Base-by-base conservation (phyloP, 2,113 vertebrate species). In the Chinchilla lanigera region DNA sequence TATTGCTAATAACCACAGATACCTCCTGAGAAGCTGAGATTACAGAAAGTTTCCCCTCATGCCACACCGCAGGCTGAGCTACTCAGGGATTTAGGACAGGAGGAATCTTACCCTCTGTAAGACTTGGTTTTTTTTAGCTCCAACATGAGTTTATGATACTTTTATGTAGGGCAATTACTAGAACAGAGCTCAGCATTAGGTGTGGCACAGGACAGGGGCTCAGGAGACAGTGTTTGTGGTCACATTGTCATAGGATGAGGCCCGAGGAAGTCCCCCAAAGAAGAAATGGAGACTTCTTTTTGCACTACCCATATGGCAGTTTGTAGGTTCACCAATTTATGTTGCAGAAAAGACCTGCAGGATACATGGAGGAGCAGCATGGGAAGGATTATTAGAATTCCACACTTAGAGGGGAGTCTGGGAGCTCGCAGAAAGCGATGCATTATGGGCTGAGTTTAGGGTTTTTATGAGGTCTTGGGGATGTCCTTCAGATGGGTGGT, bases 201-300 rank as follows among this genome's bases (percentile, higher is more conserved):
- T 8, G 26, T 47, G 61, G 41, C 4, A 1, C 44, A 3, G 28
- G 11, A 30, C 14, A 9, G n/a, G 19, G 44, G 22, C 93, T 75
- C 11, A 7, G 38, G 13, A 8, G n/a, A 44, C 33, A 0, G 41
- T 13, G 28, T 1, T 19, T 11, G 0, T 5, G 58, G 85, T 26
- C 1, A 13, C 44, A 2, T 52, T 35, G 16, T 33, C 30, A 35
- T 7, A 1, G 1, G 26, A 20, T 10, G 4, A 28, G 77, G 75
- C 33, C 30, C 75, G 11, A 26, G 71, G 22, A 41, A 38, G 38
- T 75, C 5, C 71, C 38, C 38, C 22, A 12, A 26, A 44, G 16
- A 33, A 52, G 47, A 78, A 28, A 19, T 33, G 7, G 28, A 3
- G 47, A 52, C 28, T 33, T 52, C 26, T 16, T 7, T 41, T 73